A percentile compares a stretch with the other conserved stretches of the same genome.
phyloP scores from a whole-genome alignment of 2,797 vertebrate genomes.

The Centroberyx gerrardi region DNA sequence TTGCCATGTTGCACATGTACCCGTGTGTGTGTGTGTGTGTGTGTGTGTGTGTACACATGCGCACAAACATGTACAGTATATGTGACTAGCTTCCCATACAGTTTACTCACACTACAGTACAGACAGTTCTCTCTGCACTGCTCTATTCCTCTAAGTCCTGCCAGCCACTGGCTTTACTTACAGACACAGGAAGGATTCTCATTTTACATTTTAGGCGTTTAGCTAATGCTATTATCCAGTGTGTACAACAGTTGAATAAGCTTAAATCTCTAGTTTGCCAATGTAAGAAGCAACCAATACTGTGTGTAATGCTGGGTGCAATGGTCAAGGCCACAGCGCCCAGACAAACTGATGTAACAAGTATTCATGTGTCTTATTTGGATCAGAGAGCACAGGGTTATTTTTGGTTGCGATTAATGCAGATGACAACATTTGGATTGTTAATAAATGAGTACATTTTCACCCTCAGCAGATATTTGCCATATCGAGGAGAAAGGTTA shows the following conservation, averaged over 20 bases:
- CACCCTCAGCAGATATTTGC: not conserved
- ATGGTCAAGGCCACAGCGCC: too few species aligned
- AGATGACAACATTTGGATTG: slow-evolving; percentile 4
- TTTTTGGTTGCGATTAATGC: slow-evolving; percentile 30
- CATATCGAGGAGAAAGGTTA: not conserved
- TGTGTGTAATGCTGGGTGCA: slow-evolving; percentile 26
- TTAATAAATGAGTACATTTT: slow-evolving; percentile 8
- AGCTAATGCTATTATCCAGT: slow-evolving; percentile 53
- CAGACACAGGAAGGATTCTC: not conserved
- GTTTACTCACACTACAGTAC: not conserved
- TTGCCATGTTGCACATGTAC: slow-evolving; percentile 61
- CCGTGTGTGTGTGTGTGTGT: slow-evolving; percentile 6
- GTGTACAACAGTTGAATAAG: slow-evolving; percentile 31
- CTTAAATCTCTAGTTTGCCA: slow-evolving; percentile 28
- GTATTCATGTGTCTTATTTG: slow-evolving; percentile 36
- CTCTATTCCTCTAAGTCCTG: not conserved
- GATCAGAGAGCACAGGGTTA: slow-evolving; percentile 15
- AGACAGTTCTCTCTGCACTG: not conserved
- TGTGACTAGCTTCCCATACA: too few species aligned
- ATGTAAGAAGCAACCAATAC: slow-evolving; percentile 1
- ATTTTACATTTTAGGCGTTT: slow-evolving; percentile 39
- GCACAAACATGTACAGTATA: not conserved
- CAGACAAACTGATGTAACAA: too few species aligned
- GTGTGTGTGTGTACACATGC: slow-evolving; percentile 6
- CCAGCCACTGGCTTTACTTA: not conserved